phyloP scores from a whole-genome alignment of 2,113 vertebrate species.

The Colistium nudipinnis region DNA sequence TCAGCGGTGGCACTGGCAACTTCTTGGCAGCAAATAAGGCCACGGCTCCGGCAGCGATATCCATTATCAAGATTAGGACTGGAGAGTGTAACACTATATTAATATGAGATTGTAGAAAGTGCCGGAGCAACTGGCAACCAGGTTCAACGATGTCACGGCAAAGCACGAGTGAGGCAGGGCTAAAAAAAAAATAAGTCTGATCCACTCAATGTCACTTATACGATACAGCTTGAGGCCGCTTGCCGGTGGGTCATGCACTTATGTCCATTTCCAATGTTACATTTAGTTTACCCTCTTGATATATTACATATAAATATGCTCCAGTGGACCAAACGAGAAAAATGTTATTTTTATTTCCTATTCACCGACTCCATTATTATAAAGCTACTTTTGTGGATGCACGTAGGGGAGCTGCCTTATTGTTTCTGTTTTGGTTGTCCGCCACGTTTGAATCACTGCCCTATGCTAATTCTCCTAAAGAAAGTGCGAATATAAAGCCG shows the following conservation, averaged over 20 bases:
- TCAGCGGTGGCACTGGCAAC: constrained; percentile 42
- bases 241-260: constrained; percentile 26
- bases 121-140: constrained; percentile 5
- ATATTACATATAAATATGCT: constrained; percentile 23
- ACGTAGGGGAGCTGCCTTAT: constrained; percentile 10
- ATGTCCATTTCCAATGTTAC: constrained; percentile 10
- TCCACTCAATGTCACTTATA: constrained; percentile 23
- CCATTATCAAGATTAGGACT: constrained; percentile 35
- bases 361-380: constrained; percentile 16
- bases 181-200: constrained; percentile 23
- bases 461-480: constrained; percentile 55
- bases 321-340: constrained; percentile 27
- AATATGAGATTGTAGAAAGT: constrained; percentile 6
- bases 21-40: constrained; percentile 27
- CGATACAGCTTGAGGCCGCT: constrained; percentile 29
- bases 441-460: constrained; percentile 45
- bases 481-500: constrained; percentile 57
- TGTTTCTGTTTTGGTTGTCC: constrained; percentile 36
- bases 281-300: constrained; percentile 15
- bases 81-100: constrained; percentile 4
- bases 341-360: constrained; percentile 26
- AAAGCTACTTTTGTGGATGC: constrained; percentile 13
- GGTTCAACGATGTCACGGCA: not conserved
- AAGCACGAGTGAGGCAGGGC: constrained; percentile 12
- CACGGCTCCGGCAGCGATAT: constrained; percentile 12